These are phyloP conservation scores for Sinocyclocheilus grahami DNA, from an alignment of 2,113 vertebrate species.

Conservation along the genomic window DNA sequence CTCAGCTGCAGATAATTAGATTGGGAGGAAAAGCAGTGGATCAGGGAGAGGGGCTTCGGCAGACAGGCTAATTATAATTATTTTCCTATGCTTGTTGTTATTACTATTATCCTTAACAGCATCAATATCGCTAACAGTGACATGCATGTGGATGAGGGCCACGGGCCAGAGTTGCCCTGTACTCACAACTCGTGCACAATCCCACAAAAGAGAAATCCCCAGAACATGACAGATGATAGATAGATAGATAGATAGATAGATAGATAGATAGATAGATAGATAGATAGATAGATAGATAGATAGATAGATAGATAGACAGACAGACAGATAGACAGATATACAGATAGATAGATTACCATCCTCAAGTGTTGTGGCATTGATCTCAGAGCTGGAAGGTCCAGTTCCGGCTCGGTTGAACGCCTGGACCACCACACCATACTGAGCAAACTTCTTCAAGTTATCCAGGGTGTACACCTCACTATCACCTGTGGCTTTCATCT, in stretches of 20 bases:
- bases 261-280: neutral
- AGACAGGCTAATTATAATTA: conserved; percentile 82
- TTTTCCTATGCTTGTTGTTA: conserved; percentile 81
- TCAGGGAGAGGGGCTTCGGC: conserved; percentile 60
- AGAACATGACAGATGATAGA: neutral
- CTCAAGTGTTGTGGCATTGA: conserved; percentile 92
- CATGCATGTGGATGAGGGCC: conserved; percentile 64
- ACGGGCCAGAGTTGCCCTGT: neutral
- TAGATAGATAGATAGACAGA: neutral
- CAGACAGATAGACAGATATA: neutral
- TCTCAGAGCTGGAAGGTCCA: conserved; percentile 95
- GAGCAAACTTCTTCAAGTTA: conserved; percentile 97
- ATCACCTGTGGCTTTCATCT: conserved; percentile 98
- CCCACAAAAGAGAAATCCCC: neutral
- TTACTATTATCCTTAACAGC: conserved; percentile 81
- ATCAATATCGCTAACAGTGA: conserved; percentile 78
- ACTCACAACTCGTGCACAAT: neutral
- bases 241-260: neutral
- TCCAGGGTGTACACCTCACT: conserved; percentile 96
- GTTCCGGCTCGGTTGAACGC: conserved; percentile 96
- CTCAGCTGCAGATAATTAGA: conserved; percentile 82
- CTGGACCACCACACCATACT: conserved; percentile 97
- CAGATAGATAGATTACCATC: conserved; percentile 70
- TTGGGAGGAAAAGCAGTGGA: conserved; percentile 64
- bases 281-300: neutral